Evolutionary conservation across 2,797 vertebrate species (phyloP), one percentile per base, ranked within the genome.

Genomic region (Borostomias antarcticus): DNA sequence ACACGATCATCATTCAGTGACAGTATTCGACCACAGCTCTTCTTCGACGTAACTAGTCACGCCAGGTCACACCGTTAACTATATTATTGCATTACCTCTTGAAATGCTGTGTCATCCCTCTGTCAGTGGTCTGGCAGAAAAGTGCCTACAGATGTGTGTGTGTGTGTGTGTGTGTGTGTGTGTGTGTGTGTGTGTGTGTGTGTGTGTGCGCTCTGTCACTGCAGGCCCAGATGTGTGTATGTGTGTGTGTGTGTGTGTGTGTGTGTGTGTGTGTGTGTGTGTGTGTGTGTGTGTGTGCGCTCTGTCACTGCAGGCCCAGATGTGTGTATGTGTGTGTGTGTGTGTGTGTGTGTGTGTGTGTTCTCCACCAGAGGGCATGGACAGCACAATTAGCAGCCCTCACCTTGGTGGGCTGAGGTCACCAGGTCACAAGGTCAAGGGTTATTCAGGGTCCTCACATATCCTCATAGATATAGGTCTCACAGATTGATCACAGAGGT

Each of bases 321-420:
- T 79, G 58, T 62, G 35, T 43, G 43, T 57, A 54, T 37, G 53
- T 47, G 13, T n/a, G 74, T 68, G 73, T 72, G 61, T 5, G 33
- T 51, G 59, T 48, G 54, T 48, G 10, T n/a, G 74, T 68, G 73
- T 72, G 59, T 7, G 23, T 13, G 78, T 86, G 87, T 81, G 19
- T 58, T 62, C 54, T 62, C 58, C 64, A 82, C 86, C 88, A 67
- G 32, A 47, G 81, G 89, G 76, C 79, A 68, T 82, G 85, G 83
- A 85, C 84, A 81, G 85, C 74, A 86, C 84, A 88, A 91, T 90
- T 89, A 89, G 83, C 85, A 76, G 83, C 83, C 82, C 80, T 86
- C 85, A 86, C 88, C 87, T 88, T 76, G 79, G 50, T 54, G 77
- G 82, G 68, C 71, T 70, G 62, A 70, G 86, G 87, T 89, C 81